phyloP scores from a whole-genome alignment of 2,113 vertebrate species.

The Colinus virginianus region DNA sequence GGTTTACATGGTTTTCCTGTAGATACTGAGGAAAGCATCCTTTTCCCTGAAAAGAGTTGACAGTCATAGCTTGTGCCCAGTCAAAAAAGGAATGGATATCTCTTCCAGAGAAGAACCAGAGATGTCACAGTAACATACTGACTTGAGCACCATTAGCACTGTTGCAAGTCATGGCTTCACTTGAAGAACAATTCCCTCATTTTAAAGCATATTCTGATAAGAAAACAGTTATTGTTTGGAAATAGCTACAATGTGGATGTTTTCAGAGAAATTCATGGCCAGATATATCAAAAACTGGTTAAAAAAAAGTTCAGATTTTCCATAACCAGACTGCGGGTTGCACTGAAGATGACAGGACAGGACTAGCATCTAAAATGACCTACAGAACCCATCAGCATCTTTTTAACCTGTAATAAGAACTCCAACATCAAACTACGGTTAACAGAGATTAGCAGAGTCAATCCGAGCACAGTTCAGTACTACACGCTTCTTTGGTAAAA shows the following conservation, averaged over 20 bases:
- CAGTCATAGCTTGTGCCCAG: background rate
- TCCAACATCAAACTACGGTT: background rate
- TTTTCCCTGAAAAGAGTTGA: background rate
- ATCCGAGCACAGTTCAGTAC: background rate
- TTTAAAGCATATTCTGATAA: background rate
- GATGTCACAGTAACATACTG: background rate
- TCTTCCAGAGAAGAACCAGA: background rate
- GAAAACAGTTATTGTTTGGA: background rate
- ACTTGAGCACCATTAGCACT: background rate
- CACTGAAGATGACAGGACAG: background rate
- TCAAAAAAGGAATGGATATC: background rate
- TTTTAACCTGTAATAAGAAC: background rate
- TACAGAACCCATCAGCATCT: background rate
- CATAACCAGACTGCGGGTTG: background rate
- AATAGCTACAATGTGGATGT: background rate
- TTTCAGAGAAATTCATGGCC: background rate
- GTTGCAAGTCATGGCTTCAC: background rate
- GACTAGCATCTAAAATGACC: background rate
- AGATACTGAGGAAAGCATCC: background rate
- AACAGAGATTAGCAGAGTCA: background rate
- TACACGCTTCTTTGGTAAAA: background rate
- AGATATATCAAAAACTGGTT: background rate
- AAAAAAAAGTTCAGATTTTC: background rate
- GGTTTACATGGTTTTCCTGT: background rate
- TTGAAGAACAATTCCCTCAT: background rate